A percentile compares a stretch with the other conserved stretches of the same genome.
These are phyloP conservation scores for Denticeps clupeoides DNA, from an alignment of 2,797 vertebrate genomes.

Conservation along the genomic window DNA sequence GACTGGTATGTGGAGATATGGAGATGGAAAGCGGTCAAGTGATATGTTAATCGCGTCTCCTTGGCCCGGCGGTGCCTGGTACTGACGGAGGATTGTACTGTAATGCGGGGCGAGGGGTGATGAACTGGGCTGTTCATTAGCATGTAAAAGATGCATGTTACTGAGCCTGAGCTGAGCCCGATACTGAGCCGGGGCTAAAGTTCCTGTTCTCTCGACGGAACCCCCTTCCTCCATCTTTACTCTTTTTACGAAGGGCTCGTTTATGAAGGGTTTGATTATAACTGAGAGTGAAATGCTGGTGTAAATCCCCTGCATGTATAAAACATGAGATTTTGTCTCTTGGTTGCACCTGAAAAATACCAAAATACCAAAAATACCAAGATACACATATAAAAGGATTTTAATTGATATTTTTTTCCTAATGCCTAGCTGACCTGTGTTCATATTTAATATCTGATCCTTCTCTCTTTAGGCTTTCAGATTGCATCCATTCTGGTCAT, in stretches of 20 bases:
- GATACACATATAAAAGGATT: too few species aligned
- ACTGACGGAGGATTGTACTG: not conserved
- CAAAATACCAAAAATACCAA: too few species aligned
- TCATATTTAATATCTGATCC: too few species aligned
- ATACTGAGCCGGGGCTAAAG: too few species aligned
- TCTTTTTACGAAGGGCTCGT: constrained; percentile 43
- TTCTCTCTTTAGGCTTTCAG: too few species aligned
- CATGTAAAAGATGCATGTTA: too few species aligned
- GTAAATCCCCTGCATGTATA: constrained; percentile 53
- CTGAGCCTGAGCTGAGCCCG: too few species aligned
- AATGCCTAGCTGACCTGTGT: too few species aligned
- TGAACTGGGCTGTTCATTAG: too few species aligned
- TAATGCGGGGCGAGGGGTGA: constrained; percentile 7
- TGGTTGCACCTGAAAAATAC: too few species aligned
- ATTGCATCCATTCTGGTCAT: too few species aligned
- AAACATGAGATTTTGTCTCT: constrained; percentile 38
- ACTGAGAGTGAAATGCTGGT: constrained; percentile 48
- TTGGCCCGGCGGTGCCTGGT: constrained; percentile 7
- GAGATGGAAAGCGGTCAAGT: constrained; percentile 2
- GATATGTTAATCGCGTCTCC: constrained; percentile 22
- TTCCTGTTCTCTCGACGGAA: not conserved
- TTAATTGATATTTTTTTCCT: too few species aligned
- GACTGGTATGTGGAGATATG: not conserved
- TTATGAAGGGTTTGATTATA: constrained; percentile 65
- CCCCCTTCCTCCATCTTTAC: constrained; percentile 18